Base-by-base conservation (phyloP, 2,888 invertebrate genomes). In the Ophioninae sp. region DNA sequence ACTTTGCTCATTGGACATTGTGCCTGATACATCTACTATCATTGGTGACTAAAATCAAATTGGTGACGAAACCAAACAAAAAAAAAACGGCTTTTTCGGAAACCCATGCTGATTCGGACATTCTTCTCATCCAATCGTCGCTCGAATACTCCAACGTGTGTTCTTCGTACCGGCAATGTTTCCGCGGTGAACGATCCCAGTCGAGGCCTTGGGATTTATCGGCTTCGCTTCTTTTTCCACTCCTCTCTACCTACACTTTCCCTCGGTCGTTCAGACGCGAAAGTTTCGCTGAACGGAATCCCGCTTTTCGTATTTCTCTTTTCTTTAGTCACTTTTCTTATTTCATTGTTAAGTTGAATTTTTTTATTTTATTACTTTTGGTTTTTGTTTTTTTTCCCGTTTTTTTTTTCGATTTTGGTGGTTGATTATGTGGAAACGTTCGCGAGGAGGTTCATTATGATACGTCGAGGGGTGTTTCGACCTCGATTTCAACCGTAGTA, bases 131-230 rank as follows among this genome's bases (percentile, higher is more conserved):
- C 74, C 81, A 84, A 84, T 84, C 81, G 68, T 79, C 81, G 81
- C 76, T 58, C 73, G 72, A 81, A 64, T 30, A 71, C 58, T 75
- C 79, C 79, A 68, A 79, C 74, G 79, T 75, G 81, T 76, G 69
- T 56, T 72, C 75, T 79, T 64, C 58, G 58, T 68, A 67, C 78
- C 84, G 84, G 76, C 76, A 51, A 84, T 84, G 79, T 84, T 79
- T 51, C 81, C 67, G 65, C 78, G 81, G 71, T 81, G 78, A 79
- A 75, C 37, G 59, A 76, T 63, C 73, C 20, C 71, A 13, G 22
- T 65, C 59, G 44, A 71, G 51, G 56, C 58, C 41, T 37, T 37
- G 56, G 20, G 6, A 63, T 68, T 44, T 79, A 65, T 37, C 30
- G 10, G 17, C 37, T 69, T 78, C 22, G 20, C 44, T 74, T 64